Conservation (phyloP, 1,140 invertebrate genomes). For the Drosophila yakuba region DNA sequence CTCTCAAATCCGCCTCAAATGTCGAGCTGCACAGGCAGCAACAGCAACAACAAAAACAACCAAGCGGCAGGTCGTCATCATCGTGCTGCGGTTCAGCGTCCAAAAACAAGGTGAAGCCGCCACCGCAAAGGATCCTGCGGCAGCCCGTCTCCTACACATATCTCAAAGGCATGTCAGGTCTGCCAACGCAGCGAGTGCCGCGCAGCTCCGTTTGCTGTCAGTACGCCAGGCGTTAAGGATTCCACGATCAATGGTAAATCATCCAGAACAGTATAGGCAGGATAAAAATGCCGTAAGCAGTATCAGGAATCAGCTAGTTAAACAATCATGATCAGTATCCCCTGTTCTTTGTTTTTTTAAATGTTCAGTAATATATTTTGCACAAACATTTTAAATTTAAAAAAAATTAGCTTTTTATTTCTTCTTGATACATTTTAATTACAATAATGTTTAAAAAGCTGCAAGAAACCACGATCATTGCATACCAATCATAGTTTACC, state of each 20-base stretch:
- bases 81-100: constrained; percentile 28
- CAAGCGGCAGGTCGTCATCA: constrained; percentile 25
- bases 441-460: too few relatives aligned
- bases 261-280: not conserved
- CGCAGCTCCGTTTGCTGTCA: constrained; percentile 85
- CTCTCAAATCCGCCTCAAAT: constrained; percentile 74
- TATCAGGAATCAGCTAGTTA: constrained; percentile 8
- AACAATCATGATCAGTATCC: not conserved
- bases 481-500: too few relatives aligned
- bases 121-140: constrained; percentile 88
- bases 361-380: not conserved
- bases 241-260: not conserved
- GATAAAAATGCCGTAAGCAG: constrained; percentile 6
- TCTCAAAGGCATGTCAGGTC: constrained; percentile 90
- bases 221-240: constrained; percentile 77
- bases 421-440: too few relatives aligned
- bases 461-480: too few relatives aligned
- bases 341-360: not conserved
- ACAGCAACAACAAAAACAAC: constrained; percentile 25
- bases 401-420: too few relatives aligned
- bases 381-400: not conserved
- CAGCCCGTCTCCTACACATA: constrained; percentile 92
- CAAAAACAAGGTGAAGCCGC: constrained; percentile 86
- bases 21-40: constrained; percentile 66
- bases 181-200: constrained; percentile 91